Evolutionary conservation across 2,797 vertebrate genomes (phyloP), one percentile per base, ranked within the genome.

Genomic region (Pseudomugil gertrudae): DNA sequence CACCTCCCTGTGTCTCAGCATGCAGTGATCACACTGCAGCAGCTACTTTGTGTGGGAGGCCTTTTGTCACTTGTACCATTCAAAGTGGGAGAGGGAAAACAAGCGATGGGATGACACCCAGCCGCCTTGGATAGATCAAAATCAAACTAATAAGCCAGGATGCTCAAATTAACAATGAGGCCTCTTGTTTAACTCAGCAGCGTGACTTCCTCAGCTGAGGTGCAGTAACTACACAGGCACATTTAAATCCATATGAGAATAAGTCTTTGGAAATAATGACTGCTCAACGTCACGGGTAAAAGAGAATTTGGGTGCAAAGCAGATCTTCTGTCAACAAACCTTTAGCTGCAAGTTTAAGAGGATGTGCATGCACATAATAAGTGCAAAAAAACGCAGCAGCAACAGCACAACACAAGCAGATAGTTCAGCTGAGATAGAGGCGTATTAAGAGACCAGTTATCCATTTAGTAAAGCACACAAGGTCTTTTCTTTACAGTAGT

Each of bases 31-130:
- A 91, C 89, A 92, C 86, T 75, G 89, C 48, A 78, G 69, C 82
- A 67, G 87, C 87, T 74, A 84, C 85, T 84, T 87, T 90, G 90
- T 90, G 92, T 92, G 92, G 93, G 91, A 92, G 90, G 90, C 87
- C 90, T 91, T 92, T 92, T 92, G 92, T 94, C 92, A 90, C 90
- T 88, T 89, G 89, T 86, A 88, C 89, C 83, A 92, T 84, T 94
- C 90, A 93, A 90, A 92, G 89, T 85, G 84, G 83, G 87, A 88
- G 83, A 86, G 76, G 79, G 80, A 81, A 86, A 89, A 90, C 88
- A 88, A 77, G 86, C 78, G 71, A 82, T 70, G 84, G 87, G 88
- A 88, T 91, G 90, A 91, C 87, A 89, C 88, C 86, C 87, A 77
- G 82, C 84, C 82, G 90, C 91, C 88, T 90, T 77, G 74, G 17